These are phyloP conservation scores for Dicerorhinus sumatrensis DNA, from an alignment of 2,113 vertebrate genomes.

Conservation along the genomic window DNA sequence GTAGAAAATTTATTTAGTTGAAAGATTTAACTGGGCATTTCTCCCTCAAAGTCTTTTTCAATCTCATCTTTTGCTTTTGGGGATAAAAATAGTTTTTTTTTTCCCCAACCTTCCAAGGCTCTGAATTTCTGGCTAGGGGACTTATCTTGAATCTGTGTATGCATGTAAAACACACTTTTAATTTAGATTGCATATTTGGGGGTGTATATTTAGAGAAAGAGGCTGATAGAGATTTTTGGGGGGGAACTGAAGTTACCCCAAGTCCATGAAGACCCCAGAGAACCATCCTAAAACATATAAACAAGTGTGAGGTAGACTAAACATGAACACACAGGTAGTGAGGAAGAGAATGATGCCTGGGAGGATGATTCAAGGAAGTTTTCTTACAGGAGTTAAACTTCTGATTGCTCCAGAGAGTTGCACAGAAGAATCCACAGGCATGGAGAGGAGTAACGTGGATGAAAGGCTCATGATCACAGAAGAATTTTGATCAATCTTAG, in stretches of 20 bases:
- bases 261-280: neutral
- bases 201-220: slow-evolving; percentile 15
- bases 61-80: neutral
- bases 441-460: neutral
- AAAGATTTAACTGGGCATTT: slow-evolving; percentile 24
- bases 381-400: neutral
- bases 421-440: neutral
- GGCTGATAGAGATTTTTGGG: neutral
- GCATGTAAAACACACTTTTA: neutral
- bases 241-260: neutral
- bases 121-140: neutral
- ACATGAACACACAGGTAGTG: neutral
- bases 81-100: neutral
- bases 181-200: neutral
- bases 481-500: neutral
- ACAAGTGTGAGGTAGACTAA: neutral
- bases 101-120: neutral
- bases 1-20: neutral
- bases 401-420: neutral
- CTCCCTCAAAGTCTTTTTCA: neutral
- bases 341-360: neutral
- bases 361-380: neutral
- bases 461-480: neutral
- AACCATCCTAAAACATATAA: neutral
- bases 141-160: neutral